Evolutionary conservation across 2,888 invertebrate genomes (phyloP), one percentile per base, ranked within the genome.

Genomic region (Aleiodes alternator): DNA sequence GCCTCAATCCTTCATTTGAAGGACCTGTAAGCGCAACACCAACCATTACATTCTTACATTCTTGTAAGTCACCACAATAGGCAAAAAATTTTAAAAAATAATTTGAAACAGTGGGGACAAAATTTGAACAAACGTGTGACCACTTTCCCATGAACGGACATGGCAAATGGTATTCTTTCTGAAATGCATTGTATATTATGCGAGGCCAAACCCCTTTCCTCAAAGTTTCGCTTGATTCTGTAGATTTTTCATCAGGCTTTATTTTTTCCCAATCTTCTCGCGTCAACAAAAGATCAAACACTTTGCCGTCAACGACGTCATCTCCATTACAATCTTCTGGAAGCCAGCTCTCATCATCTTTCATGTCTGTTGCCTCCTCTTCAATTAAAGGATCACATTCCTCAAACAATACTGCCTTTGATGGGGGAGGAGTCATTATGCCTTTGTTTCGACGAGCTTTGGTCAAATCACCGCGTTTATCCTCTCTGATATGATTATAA

Each of bases 81-180:
- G 59, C 56, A 16, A 23, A 6, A 43, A 75, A 69, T 29, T 72
- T 72, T 23, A 66, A 56, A 51, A 66, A 75, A 75, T 55, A 72
- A 14, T 31, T 56, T 31, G 72, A 29, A 11, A 72, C 53, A 16
- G 34, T 12, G 6, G 38, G 29, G n/a, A 4, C 50, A 16, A 31
- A 59, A 38, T 59, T 14, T 34, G 34, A n/a, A 4, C 34, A 4
- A 34, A 77, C 51, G 23, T 75, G 48, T 0, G 75, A 77, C 53
- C 66, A 71, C 43, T 75, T 77, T n/a, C 29, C 77, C 34, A 77
- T 8, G 51, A 77, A 77, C 29, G 75, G 72, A 72, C 77, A 77
- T 16, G 50, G 38, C 4, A 75, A 72, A 12, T 72, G 69, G 43
- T 77, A 77, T 14, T 59, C 57, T 4, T 71, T 72, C 72, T 59